Base-by-base conservation (phyloP, 2,797 vertebrate genomes). In the Lindbergichthys nudifrons region DNA sequence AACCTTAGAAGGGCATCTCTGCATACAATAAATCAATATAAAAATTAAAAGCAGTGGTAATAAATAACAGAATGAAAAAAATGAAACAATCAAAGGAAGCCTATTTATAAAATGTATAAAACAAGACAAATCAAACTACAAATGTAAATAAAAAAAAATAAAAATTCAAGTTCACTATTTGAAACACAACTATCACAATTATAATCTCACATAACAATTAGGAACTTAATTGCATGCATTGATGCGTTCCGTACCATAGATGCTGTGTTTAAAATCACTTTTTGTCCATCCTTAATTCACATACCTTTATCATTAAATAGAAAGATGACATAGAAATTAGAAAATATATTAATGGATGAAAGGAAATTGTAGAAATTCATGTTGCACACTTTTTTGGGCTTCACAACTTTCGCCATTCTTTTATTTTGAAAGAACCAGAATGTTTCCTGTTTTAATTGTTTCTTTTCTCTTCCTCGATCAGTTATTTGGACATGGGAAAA, bases 201-300 rank as follows among this genome's bases (percentile, higher is more conserved):
- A 94, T 94, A 95, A 95, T 95, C 93, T 94, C 95, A 96, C 94
- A 86, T 92, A 93, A 95, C 94, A 95, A 94, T 94, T 95, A 95
- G 94, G 94, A 95, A 95, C 94, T 95, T 93, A 93, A 91, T 87
- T 95, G 94, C 95, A 96, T 96, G 95, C 95, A 95, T 88, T 92
- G 95, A 95, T 95, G 94, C 95, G 93, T 95, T 95, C 94, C 93
- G 60, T 95, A 94, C 92, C 93, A 92, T 94, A 94, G 93, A 96
- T 95, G 94, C 94, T 95, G 94, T 95, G 92, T 89, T 94, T 93
- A 92, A 95, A 94, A 93, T 90, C 91, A 92, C 92, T 91, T 91
- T 87, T 86, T 87, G 83, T 88, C 83, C 90, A 83, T 86, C 88
- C 79, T 88, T 86, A 82, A 88, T 88, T 89, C 90, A 90, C 87